Conservation (phyloP, 2,797 vertebrate genomes). For the Linurgus olivaceus region DNA sequence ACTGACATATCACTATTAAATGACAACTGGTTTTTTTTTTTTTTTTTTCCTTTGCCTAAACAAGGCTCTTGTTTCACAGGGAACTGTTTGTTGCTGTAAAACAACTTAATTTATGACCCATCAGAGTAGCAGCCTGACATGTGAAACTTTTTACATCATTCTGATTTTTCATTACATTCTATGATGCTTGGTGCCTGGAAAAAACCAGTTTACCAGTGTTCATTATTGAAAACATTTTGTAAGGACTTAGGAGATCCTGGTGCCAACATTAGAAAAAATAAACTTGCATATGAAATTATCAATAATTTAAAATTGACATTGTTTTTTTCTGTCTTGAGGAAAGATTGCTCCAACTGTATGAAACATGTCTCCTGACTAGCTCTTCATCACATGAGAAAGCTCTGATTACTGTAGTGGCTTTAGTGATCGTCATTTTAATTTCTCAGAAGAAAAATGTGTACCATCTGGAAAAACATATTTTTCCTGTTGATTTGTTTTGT, state of each 20-base stretch:
- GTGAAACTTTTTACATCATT: background rate
- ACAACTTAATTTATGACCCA: background rate
- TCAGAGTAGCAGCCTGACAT: background rate
- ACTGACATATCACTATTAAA: background rate
- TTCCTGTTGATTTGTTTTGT: background rate
- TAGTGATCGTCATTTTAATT: background rate
- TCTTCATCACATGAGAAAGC: background rate
- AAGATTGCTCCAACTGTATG: background rate
- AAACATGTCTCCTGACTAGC: background rate
- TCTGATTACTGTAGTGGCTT: background rate
- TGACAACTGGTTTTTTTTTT: background rate
- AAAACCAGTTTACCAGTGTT: background rate
- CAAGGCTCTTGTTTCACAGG: background rate
- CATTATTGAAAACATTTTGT: background rate
- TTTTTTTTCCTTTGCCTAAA: background rate
- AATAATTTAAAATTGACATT: background rate
- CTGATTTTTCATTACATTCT: background rate
- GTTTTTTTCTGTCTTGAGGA: background rate
- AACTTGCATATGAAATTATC: background rate
- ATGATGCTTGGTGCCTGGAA: background rate
- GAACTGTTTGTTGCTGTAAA: background rate
- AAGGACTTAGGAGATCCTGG: background rate
- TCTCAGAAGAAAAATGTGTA: background rate
- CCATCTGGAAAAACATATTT: background rate
- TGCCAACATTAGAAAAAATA: background rate